Base-by-base conservation (phyloP, 2,888 invertebrate species). In the Brachypalpus laphriformis region DNA sequence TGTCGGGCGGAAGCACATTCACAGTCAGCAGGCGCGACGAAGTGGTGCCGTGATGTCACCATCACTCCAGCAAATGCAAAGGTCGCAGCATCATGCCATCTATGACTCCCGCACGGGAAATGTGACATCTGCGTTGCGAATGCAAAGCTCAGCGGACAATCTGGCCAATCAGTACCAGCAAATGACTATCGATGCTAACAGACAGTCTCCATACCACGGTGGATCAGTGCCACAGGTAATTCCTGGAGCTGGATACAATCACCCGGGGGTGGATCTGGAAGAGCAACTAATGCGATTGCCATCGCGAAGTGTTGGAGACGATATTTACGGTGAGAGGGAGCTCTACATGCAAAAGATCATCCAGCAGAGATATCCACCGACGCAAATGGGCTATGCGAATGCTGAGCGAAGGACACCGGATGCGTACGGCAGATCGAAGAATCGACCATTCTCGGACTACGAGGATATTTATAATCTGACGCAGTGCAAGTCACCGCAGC, bases 391-490 rank as follows among this genome's bases (percentile, higher is more conserved):
- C 47, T 88, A 90, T 81, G 88, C 90, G 4, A 91, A 91, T 47
- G 90, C 91, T 2, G 97, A 97, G 90, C 93, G 97, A 87, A 93
- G 97, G 87, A 97, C 97, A 0, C 97, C 97, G 0, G 97, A 97
- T 89, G 96, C 96, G 9, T 97, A 97, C 89, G 96, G 96, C 0
- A 93, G 96, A 85, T 95, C 95, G 1, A 93, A 93, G 88, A 90
- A 90, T 76, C 89, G 91, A 8, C 89, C 91, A 16, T 87, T 93
- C 93, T 91, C 92, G 90, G 96, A 97, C 89, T 97, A 97, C 89
- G 96, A 97, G 92, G 97, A 97, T 88, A 94, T 97, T 18, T 96
- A 95, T 89, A 92, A 92, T 82, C 89, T 92, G 87, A 93, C 89
- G 87, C 93, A 87, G 89, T 91, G 87, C 7, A 71, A 85, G 31